A percentile compares a stretch with the other conserved stretches of the same genome.
phyloP scores from a whole-genome alignment of 2,113 vertebrate species.

The Ancistrus triradiatus region DNA sequence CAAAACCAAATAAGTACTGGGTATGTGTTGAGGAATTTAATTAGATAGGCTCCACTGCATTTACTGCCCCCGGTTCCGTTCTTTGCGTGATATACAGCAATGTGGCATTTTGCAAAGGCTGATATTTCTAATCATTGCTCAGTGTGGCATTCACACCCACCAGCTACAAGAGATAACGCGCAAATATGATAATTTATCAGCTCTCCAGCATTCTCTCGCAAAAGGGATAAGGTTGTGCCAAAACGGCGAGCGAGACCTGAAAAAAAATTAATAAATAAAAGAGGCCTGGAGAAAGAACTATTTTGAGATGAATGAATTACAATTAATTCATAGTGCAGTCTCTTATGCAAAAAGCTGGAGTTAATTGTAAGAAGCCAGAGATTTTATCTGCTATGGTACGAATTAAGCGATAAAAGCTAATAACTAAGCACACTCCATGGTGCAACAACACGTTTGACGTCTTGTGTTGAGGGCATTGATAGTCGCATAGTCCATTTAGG shows the following conservation, averaged over 20 bases:
- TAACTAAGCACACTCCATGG: too few relatives aligned
- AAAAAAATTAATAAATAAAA: too few relatives aligned
- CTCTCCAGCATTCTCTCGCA: conserved; percentile 22
- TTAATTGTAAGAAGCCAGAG: too few relatives aligned
- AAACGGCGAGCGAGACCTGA: neutral
- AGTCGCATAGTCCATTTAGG: too few relatives aligned
- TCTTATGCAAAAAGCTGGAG: too few relatives aligned
- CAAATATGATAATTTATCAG: conserved; percentile 48
- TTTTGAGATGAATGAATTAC: neutral
- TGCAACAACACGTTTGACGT: too few relatives aligned
- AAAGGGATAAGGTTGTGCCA: conserved; percentile 19
- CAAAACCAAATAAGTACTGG: conserved; percentile 52
- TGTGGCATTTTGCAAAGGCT: conserved; percentile 53
- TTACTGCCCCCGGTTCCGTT: conserved; percentile 50
- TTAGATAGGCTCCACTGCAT: conserved; percentile 52
- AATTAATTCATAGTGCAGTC: neutral
- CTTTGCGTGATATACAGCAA: conserved; percentile 54
- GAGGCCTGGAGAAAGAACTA: neutral
- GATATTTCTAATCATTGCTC: conserved; percentile 55
- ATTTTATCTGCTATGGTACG: too few relatives aligned
- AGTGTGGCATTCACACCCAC: conserved; percentile 50
- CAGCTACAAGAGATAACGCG: conserved; percentile 50
- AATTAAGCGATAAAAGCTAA: too few relatives aligned
- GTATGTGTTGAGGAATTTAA: conserved; percentile 52
- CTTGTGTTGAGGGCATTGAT: too few relatives aligned